Evolutionary conservation across 2,797 vertebrate species (phyloP).

Genomic region (Bufotes viridis): DNA sequence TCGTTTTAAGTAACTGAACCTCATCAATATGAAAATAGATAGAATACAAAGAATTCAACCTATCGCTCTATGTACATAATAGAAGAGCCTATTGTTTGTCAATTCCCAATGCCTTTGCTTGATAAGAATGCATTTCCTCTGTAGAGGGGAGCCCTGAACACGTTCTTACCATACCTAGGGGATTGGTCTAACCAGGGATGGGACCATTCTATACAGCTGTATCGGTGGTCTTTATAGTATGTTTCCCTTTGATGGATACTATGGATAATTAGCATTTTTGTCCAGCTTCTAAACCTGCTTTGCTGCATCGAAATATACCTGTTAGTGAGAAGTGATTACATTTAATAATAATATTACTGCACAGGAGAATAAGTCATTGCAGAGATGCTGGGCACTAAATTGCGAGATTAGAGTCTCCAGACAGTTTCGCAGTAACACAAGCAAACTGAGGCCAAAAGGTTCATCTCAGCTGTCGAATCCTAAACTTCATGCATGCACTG

Average conservation of each 20-base stretch:
- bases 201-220: background rate
- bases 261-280: background rate
- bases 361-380: background rate
- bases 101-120: background rate
- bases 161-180: background rate
- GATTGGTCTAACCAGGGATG: background rate
- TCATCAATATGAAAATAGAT: too few species aligned
- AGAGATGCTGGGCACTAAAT: background rate
- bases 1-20: too few species aligned
- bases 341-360: background rate
- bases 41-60: too few species aligned
- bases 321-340: background rate
- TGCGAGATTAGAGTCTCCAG: constrained; percentile 5
- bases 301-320: background rate
- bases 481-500: background rate
- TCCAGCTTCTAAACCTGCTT: background rate
- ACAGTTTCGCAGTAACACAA: background rate
- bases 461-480: background rate
- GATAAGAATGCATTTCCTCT: background rate
- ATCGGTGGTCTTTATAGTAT: background rate
- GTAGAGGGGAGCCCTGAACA: background rate
- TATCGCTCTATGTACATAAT: too few species aligned
- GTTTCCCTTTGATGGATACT: background rate
- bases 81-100: background rate
- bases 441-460: constrained; percentile 1